Base-by-base conservation (phyloP, 2,113 vertebrate species). In the Barnardius zonarius region DNA sequence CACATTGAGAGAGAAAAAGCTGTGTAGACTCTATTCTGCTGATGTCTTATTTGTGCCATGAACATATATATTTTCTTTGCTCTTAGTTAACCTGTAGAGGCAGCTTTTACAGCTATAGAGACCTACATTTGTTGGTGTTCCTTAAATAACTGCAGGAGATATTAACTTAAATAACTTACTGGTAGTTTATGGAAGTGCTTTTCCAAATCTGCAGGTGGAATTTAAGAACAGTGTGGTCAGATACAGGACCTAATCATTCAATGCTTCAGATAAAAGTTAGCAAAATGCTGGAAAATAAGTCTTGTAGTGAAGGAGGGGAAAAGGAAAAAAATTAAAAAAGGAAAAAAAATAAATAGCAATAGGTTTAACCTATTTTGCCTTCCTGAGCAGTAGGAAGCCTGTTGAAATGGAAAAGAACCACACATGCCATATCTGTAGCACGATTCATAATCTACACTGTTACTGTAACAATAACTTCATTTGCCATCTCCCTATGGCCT, bases 131-230 rank as follows among this genome's bases (percentile, higher is more conserved):
- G 4, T 37, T 79, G 19, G 5, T 49, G 49, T 78, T 68, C 23
- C 46, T 54, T 64, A 88, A 83, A 90, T 77, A 83, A 59, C 27
- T 85, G 30, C 86, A 86, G 25, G 63, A 77, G 72, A 86, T 88
- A 69, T 31, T 86, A 6, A 72, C 77, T 28, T 62, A 90, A 83
- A 92, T 92, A 82, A 77, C 62, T 91, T 78, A 54, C 25, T 54
- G 57, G 24, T 86, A 75, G 57, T 55, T 74, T 74, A 35, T 61
- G 59, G 43, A 91, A 86, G 24, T 79, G 49, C 63, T 93, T 95
- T 97, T 91, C 87, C 88, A 95, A 95, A 95, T 31, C 39, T 95
- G 39, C 72, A 92, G 63, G 51, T 97, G 57, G 82, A 86, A 73
- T 91, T 95, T 95, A 95, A 95, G 57, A 96, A 31, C 37, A 86